Conservation (phyloP, 1,140 invertebrate genomes). For the Drosophila nannoptera region DNA sequence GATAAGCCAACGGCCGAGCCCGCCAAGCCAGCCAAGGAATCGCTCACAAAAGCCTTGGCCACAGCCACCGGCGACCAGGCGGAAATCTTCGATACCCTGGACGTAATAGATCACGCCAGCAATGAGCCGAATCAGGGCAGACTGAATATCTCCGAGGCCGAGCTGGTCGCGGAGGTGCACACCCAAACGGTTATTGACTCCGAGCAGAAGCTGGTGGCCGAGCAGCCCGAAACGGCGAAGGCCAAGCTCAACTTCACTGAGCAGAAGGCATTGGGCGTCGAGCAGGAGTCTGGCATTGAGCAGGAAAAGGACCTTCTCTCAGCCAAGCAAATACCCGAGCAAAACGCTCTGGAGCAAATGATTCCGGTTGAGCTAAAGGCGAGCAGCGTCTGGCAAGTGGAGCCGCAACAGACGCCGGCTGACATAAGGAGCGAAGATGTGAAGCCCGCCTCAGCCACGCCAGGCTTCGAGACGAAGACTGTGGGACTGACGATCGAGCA, state of each 20-base stretch:
- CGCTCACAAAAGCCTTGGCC: constrained; percentile 32
- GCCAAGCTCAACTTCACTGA: constrained; percentile 53
- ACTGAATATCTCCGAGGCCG: constrained; percentile 72
- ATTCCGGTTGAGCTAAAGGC: constrained; percentile 34
- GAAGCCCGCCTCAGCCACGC: constrained; percentile 13
- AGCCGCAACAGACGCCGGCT: constrained; percentile 26
- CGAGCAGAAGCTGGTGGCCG: constrained; percentile 31
- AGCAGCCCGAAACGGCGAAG: constrained; percentile 14
- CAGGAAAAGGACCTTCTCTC: constrained; percentile 24
- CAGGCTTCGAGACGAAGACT: constrained; percentile 37
- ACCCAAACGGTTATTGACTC: constrained; percentile 39
- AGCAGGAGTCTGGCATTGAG: constrained; percentile 46
- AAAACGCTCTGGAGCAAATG: constrained; percentile 29
- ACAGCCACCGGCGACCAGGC: constrained; percentile 40
- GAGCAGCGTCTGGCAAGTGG: constrained; percentile 39
- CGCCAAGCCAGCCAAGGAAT: constrained; percentile 37
- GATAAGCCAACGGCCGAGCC: constrained; percentile 15
- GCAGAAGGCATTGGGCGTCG: constrained; percentile 53
- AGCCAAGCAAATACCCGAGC: background rate
- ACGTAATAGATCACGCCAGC: constrained; percentile 9
- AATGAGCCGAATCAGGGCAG: constrained; percentile 25
- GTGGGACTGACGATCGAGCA: constrained; percentile 43
- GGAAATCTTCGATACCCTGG: constrained; percentile 35
- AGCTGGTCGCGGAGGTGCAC: constrained; percentile 53
- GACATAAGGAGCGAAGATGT: constrained; percentile 26